Evolutionary conservation across 2,888 invertebrate species (phyloP).

Genomic region (Tupiocoris notatus): DNA sequence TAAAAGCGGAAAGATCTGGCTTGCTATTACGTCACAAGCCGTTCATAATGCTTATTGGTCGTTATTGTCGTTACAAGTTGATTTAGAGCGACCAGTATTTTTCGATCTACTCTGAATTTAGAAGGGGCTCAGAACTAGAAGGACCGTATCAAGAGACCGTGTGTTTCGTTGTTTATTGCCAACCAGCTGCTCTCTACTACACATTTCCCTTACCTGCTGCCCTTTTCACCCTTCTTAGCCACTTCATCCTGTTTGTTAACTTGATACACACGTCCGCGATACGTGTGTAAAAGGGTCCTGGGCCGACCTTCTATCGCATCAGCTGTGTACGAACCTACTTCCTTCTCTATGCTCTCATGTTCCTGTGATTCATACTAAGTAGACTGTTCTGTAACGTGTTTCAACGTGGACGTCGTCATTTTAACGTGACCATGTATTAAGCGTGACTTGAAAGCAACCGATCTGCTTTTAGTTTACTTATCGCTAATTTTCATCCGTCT

Average conservation of each 20-base stretch:
- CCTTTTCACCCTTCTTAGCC: background rate
- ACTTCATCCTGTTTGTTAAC: constrained; percentile 2
- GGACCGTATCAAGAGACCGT: background rate
- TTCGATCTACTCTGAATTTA: background rate
- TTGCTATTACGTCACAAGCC: background rate
- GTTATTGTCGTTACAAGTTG: background rate
- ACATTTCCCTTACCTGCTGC: background rate
- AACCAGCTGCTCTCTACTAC: constrained; percentile 2
- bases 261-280: background rate
- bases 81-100: background rate
- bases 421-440: background rate
- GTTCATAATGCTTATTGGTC: background rate
- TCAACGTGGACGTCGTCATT: background rate
- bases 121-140: background rate
- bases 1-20: too few species aligned
- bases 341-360: background rate
- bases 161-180: constrained; percentile 3
- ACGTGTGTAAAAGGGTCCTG: constrained; percentile 2
- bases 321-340: background rate
- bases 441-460: background rate
- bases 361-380: background rate
- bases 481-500: background rate
- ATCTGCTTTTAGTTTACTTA: background rate
- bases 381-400: background rate
- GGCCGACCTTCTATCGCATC: background rate